Conservation (phyloP, 35 echinoderm and acorn worm genomes). For the Lytechinus pictus region DNA sequence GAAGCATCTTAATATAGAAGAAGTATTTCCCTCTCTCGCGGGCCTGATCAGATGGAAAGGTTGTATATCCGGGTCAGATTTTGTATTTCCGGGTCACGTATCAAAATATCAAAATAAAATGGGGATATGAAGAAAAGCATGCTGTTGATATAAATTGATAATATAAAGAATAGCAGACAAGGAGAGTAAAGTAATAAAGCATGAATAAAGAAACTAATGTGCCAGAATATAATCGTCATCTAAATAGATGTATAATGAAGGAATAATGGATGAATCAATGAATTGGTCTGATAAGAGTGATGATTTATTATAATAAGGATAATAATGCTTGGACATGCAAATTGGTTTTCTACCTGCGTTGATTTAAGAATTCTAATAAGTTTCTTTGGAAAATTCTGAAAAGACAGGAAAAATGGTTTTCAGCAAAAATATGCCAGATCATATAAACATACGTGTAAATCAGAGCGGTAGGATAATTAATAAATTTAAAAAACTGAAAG, state of each 20-base stretch:
- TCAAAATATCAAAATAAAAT: neutral
- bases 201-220: neutral
- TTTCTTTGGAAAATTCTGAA: too few relatives aligned
- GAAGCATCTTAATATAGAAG: constrained; percentile 48
- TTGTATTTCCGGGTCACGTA: neutral
- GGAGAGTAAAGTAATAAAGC: neutral
- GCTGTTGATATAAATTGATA: neutral
- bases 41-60: constrained; percentile 18
- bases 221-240: neutral
- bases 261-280: too few relatives aligned
- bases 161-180: neutral
- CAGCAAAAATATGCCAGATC: too few relatives aligned
- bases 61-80: neutral
- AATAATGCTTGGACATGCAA: too few relatives aligned
- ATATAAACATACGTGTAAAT: too few relatives aligned
- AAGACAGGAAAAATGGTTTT: too few relatives aligned
- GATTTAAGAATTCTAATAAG: too few relatives aligned
- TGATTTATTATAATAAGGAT: too few relatives aligned
- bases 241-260: neutral
- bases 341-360: too few relatives aligned
- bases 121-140: neutral
- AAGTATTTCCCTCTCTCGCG: constrained; percentile 47
- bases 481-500: too few relatives aligned
- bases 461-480: too few relatives aligned
- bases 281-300: too few relatives aligned